Conservation (phyloP, 2,113 vertebrate genomes). For the Polypterus bichir region DNA sequence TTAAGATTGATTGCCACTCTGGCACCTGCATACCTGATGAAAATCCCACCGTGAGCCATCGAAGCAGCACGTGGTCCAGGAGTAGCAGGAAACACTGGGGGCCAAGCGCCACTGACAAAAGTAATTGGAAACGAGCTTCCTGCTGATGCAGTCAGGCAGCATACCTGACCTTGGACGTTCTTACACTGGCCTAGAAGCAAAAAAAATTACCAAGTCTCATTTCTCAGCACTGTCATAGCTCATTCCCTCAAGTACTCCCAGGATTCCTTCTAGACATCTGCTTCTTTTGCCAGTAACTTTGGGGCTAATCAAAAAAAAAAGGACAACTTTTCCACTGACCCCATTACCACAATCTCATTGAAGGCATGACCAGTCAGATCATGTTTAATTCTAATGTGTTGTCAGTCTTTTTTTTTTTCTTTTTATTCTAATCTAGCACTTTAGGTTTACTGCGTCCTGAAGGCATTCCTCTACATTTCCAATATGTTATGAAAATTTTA, state of each 20-base stretch:
- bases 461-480: too few relatives aligned
- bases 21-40: slow-evolving; percentile 4
- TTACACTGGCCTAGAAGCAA: background rate
- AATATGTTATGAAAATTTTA: too few relatives aligned
- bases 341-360: too few relatives aligned
- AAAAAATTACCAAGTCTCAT: background rate
- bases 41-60: background rate
- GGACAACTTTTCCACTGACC: too few relatives aligned
- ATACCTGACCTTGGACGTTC: background rate
- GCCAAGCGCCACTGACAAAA: background rate
- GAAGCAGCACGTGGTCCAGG: background rate
- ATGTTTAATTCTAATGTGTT: too few relatives aligned
- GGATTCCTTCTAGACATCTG: background rate
- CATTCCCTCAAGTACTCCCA: background rate
- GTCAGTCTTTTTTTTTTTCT: too few relatives aligned
- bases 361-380: too few relatives aligned
- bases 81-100: background rate
- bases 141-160: background rate
- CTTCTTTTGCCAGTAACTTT: background rate
- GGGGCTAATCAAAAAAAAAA: background rate
- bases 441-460: too few relatives aligned
- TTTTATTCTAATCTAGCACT: too few relatives aligned
- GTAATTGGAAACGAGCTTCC: background rate
- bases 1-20: slow-evolving; percentile 4
- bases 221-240: slow-evolving; percentile 1